phyloP scores from a whole-genome alignment of 64 coral and sea anemone genomes.

The Montipora cactus region DNA sequence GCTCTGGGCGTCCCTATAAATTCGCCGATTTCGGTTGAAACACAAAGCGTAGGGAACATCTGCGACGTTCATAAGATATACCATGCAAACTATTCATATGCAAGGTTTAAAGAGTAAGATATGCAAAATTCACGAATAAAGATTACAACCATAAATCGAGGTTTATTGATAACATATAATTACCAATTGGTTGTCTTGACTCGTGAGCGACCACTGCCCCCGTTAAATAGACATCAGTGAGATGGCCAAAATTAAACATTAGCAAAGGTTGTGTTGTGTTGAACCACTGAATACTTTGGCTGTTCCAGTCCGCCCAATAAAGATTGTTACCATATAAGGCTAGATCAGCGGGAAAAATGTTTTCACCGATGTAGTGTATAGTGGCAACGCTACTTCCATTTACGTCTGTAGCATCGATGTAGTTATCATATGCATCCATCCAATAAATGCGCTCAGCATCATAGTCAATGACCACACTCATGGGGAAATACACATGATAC shows the following conservation, averaged over 20 bases:
- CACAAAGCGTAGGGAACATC: too few relatives aligned
- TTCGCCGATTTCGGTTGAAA: too few relatives aligned
- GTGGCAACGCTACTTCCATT: not conserved
- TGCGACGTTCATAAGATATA: too few relatives aligned
- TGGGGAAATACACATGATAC: not conserved
- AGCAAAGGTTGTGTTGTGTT: too few relatives aligned
- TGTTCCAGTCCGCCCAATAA: constrained; percentile 43
- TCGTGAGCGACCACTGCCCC: too few relatives aligned
- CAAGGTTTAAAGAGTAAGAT: too few relatives aligned
- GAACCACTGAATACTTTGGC: not conserved
- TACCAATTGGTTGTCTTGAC: constrained; percentile 14
- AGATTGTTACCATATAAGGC: constrained; percentile 36
- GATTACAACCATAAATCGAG: too few relatives aligned
- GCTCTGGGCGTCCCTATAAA: too few relatives aligned
- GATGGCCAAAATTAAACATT: too few relatives aligned
- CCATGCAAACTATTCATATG: too few relatives aligned
- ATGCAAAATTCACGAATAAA: too few relatives aligned
- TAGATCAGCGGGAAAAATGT: constrained; percentile 39
- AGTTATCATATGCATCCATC: constrained; percentile 22
- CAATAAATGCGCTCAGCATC: constrained; percentile 16
- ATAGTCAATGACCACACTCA: constrained; percentile 44
- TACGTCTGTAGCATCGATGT: constrained; percentile 39
- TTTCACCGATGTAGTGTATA: not conserved
- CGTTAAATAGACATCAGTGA: too few relatives aligned
- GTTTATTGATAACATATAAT: not conserved